These are phyloP conservation scores for Passer domesticus DNA, from an alignment of 2,113 vertebrate species.

Conservation along the genomic window DNA sequence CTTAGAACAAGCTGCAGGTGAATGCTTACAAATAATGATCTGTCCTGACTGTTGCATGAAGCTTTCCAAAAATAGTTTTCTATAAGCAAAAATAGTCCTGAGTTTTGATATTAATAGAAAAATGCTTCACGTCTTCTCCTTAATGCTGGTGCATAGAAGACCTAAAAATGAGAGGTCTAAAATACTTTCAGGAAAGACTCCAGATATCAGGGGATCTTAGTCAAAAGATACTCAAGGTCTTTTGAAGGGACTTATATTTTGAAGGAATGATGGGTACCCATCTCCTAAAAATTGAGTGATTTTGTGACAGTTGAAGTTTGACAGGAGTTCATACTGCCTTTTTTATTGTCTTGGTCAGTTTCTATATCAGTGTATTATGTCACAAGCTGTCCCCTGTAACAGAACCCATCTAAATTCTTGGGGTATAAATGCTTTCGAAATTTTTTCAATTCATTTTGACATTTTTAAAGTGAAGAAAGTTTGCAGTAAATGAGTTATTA, in stretches of 20 bases:
- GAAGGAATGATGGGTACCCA: background rate
- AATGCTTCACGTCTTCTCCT: background rate
- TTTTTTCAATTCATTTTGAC: background rate
- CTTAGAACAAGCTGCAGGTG: background rate
- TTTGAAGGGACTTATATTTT: background rate
- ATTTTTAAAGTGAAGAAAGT: background rate
- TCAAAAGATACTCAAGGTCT: background rate
- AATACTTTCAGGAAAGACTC: background rate
- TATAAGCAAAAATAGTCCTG: background rate
- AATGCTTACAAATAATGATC: background rate
- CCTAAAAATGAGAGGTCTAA: background rate
- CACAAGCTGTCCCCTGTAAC: background rate
- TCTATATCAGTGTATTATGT: background rate
- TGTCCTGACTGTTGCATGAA: background rate
- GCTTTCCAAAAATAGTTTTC: slow-evolving; percentile 1
- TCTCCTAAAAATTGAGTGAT: background rate
- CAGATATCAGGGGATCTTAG: background rate
- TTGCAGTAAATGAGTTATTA: background rate
- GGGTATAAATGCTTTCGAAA: too few species aligned
- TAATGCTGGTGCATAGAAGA: background rate
- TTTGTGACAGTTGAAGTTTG: background rate
- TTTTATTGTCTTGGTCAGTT: background rate
- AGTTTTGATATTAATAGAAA: background rate
- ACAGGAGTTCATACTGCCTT: background rate
- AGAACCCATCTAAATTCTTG: background rate